Percentiles rank a stretch among this genome's conserved stretches.
phyloP scores from a whole-genome alignment of 2,797 vertebrate species.

The Coregonus suidteri region DNA sequence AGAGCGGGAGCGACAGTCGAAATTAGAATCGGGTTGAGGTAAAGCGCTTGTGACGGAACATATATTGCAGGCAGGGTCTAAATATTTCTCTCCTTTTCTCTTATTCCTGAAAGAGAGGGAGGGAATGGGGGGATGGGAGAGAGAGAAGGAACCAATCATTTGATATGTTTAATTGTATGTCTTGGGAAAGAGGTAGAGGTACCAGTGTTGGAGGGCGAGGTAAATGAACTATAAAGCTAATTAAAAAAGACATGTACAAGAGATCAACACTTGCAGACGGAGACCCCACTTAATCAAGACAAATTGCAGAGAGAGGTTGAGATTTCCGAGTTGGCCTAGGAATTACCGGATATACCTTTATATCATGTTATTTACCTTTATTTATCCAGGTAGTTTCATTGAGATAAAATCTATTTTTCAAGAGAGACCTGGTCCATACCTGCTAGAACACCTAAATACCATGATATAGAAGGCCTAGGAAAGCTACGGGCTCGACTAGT shows the following conservation, averaged over 20 bases:
- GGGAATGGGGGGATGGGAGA: neutral
- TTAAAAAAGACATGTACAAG: constrained; percentile 67
- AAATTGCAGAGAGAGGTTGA: constrained; percentile 59
- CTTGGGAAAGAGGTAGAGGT: constrained; percentile 39
- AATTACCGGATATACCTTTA: no score
- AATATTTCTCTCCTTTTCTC: constrained; percentile 9
- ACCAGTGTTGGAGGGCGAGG: constrained; percentile 20
- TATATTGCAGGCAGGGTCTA: constrained; percentile 54
- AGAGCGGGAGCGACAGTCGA: constrained; percentile 51
- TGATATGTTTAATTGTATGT: constrained; percentile 63
- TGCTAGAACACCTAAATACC: neutral
- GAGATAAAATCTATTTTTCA: neutral
- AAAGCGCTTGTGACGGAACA: constrained; percentile 62
- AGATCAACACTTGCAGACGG: constrained; percentile 61
- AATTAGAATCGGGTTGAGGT: constrained; percentile 59
- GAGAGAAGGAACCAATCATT: constrained; percentile 58
- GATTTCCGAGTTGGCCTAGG: constrained; percentile 42
- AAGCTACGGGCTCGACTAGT: no score
- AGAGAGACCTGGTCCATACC: neutral
- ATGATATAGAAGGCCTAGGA: neutral
- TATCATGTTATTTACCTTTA: no score
- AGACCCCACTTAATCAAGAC: constrained; percentile 71
- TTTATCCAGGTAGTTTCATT: no score
- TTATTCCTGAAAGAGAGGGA: constrained; percentile 10
- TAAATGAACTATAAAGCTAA: constrained; percentile 64